phyloP scores from a whole-genome alignment of 2,113 vertebrate genomes.

The Melanerpes aurifrons region DNA sequence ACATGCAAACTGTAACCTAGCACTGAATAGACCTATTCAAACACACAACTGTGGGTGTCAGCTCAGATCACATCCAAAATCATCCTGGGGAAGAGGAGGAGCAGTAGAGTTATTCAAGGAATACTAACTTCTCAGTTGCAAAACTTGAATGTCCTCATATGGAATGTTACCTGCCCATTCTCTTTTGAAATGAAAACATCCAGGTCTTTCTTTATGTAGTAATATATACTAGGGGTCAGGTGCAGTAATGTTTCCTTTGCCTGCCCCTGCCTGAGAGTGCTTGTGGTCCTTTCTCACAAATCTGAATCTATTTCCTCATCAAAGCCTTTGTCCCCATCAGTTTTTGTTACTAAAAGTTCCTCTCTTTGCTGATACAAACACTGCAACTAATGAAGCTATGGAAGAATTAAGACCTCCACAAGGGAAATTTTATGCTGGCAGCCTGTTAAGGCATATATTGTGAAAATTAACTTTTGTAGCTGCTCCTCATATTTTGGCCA shows the following conservation, averaged over 20 bases:
- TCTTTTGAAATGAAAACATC: neutral
- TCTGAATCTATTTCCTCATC: neutral
- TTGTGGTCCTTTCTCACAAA: neutral
- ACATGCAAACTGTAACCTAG: constrained; percentile 40
- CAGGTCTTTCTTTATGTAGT: neutral
- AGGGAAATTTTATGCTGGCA: neutral
- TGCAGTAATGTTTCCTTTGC: neutral
- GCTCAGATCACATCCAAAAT: constrained; percentile 27
- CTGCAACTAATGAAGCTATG: neutral
- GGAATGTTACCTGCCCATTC: neutral
- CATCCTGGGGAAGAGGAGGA: neutral
- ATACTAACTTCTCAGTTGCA: neutral
- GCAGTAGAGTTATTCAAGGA: constrained; percentile 21
- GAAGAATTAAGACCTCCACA: neutral
- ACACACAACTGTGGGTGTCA: constrained; percentile 39
- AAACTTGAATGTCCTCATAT: neutral
- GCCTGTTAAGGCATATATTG: neutral
- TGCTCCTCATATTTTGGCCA: neutral
- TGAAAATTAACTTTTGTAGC: neutral
- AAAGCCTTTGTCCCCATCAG: neutral
- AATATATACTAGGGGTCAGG: neutral
- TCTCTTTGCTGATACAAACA: neutral
- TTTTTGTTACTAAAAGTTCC: neutral
- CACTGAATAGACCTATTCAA: constrained; percentile 42
- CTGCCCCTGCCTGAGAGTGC: neutral